These are phyloP conservation scores for Teleopsis dalmanni DNA, from an alignment of 1,140 invertebrate species.

Conservation along the genomic window DNA sequence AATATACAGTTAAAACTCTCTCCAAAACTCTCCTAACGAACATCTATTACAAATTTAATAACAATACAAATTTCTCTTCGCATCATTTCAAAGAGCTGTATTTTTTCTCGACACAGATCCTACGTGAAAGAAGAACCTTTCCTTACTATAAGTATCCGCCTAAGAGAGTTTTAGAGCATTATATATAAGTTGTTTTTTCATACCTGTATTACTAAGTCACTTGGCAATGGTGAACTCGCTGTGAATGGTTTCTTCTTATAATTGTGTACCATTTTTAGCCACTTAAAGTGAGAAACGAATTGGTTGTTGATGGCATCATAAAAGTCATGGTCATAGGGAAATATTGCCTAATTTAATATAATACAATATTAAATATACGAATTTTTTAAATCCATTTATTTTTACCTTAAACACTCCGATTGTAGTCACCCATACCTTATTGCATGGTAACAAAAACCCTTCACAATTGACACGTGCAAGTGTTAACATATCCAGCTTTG, in stretches of 20 bases:
- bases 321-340: slow-evolving; percentile 91
- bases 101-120: no score
- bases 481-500: slow-evolving; percentile 55
- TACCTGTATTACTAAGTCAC: slow-evolving; percentile 83
- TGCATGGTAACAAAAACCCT: slow-evolving; percentile 59
- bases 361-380: neutral
- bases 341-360: slow-evolving; percentile 54
- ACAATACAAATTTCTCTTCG: neutral
- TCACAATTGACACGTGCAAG: slow-evolving; percentile 66
- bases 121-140: no score
- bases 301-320: slow-evolving; percentile 88
- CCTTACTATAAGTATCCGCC: no score
- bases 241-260: slow-evolving; percentile 63
- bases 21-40: no score
- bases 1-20: neutral
- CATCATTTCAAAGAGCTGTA: neutral
- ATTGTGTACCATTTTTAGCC: slow-evolving; percentile 77
- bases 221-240: slow-evolving; percentile 60
- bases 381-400: neutral
- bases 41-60: no score
- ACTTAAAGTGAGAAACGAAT: slow-evolving; percentile 83
- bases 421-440: slow-evolving; percentile 63
- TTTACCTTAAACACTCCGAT: slow-evolving; percentile 56
- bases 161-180: no score
- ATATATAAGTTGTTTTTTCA: slow-evolving; percentile 11